Conservation (phyloP, 2,113 vertebrate genomes). For the Sylvietta virens region DNA sequence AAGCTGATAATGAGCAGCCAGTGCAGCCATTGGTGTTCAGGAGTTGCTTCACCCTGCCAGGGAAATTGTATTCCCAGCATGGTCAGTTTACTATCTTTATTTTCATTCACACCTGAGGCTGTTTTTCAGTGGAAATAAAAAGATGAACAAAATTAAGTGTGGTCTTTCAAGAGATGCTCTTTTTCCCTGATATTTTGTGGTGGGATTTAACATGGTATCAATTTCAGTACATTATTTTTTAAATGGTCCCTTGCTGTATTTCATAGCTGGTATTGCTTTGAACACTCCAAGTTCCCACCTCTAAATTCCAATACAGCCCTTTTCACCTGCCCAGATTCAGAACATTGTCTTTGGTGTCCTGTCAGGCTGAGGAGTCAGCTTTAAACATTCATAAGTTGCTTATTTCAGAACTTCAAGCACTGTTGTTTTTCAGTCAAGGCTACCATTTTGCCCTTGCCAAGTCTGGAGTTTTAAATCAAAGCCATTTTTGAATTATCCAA, state of each 20-base stretch:
- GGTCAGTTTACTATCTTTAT: not conserved
- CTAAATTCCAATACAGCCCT: not conserved
- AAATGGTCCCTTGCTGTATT: not conserved
- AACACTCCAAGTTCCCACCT: not conserved
- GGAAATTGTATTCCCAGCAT: not conserved
- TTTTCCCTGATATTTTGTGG: not conserved
- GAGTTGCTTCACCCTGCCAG: not conserved
- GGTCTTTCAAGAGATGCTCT: not conserved
- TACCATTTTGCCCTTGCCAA: not conserved
- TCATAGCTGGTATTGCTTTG: rapidly evolving
- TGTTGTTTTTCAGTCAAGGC: not conserved
- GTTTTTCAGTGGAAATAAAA: not conserved
- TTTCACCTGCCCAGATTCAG: not conserved
- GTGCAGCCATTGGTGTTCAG: not conserved
- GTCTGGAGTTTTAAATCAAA: conserved; percentile 42
- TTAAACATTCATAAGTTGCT: not conserved
- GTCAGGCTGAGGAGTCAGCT: not conserved
- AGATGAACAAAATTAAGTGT: not conserved
- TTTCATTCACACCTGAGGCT: not conserved
- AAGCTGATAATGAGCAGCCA: not conserved
- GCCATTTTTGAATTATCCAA: conserved; percentile 23
- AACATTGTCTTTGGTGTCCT: not conserved
- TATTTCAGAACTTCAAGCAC: not conserved
- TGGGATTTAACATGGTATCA: not conserved
- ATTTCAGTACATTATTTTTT: not conserved